phyloP scores from a whole-genome alignment of 30 jellyfish, hydroid and myxozoan genomes.

The Cassiopea xamachana region DNA sequence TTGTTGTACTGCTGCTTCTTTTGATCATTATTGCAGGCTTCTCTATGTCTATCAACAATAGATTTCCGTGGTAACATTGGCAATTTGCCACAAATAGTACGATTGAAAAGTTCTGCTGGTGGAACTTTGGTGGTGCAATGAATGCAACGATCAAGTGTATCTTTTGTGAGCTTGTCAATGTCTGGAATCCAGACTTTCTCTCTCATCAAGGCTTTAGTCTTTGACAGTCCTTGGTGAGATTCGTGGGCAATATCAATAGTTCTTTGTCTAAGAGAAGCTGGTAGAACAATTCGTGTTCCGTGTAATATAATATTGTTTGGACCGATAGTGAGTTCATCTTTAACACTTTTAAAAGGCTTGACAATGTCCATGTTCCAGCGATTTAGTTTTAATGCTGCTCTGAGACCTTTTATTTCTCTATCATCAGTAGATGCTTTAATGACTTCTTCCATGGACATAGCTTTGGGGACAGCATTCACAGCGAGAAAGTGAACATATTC shows the following conservation, averaged over 20 bases:
- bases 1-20: conserved; percentile 23
- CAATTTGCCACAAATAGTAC: conserved; percentile 48
- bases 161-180: conserved; percentile 33
- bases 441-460: conserved; percentile 11
- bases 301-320: conserved; percentile 16
- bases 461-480: neutral
- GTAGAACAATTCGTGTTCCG: conserved; percentile 17
- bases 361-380: conserved; percentile 19
- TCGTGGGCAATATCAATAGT: conserved; percentile 13
- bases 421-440: neutral
- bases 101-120: conserved; percentile 33
- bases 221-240: conserved; percentile 49
- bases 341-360: conserved; percentile 3
- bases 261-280: conserved; percentile 1
- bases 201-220: conserved; percentile 33
- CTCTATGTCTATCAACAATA: conserved; percentile 4
- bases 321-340: conserved; percentile 14
- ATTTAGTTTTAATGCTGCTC: conserved; percentile 23
- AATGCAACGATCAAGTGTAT: conserved; percentile 29
- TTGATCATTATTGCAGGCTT: conserved; percentile 36
- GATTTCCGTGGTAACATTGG: conserved; percentile 17
- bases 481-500: conserved; percentile 1
- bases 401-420: neutral
- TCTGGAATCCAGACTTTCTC: conserved; percentile 66
- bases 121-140: neutral